Evolutionary conservation across 2,797 vertebrate genomes (phyloP).

Genomic region (Sitta carolinensis): DNA sequence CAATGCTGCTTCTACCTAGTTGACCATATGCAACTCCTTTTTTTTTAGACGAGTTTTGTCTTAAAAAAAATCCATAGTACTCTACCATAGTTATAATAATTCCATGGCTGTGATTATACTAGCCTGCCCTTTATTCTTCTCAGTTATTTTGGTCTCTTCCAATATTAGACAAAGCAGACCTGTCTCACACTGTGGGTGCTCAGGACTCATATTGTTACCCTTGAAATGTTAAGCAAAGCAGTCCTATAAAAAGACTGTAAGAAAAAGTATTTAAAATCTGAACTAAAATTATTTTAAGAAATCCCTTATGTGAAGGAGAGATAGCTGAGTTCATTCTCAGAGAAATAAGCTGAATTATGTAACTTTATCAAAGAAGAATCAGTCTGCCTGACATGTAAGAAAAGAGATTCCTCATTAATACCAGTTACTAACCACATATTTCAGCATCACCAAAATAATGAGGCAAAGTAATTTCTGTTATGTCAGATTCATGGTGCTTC

Average conservation of each 20-base stretch:
- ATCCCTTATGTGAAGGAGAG: background rate
- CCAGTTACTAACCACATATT: background rate
- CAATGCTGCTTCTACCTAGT: background rate
- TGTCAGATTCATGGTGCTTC: background rate
- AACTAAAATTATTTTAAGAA: background rate
- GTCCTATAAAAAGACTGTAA: background rate
- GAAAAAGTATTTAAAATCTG: background rate
- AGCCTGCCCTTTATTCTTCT: background rate
- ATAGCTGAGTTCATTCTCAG: background rate
- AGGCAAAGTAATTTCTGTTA: background rate
- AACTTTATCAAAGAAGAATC: background rate
- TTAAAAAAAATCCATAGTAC: background rate
- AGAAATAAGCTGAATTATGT: background rate
- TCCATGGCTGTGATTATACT: background rate
- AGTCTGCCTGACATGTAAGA: background rate
- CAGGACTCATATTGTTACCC: background rate
- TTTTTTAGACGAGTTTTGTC: background rate
- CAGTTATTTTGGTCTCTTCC: constrained; percentile 15
- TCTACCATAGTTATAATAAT: background rate
- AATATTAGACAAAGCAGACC: background rate
- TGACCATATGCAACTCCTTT: background rate
- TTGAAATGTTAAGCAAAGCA: constrained; percentile 10
- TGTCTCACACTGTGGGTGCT: background rate
- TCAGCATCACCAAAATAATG: background rate
- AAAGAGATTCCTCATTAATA: background rate